phyloP scores from a whole-genome alignment of 2,888 invertebrate genomes.

The Amphipoea oculea region DNA sequence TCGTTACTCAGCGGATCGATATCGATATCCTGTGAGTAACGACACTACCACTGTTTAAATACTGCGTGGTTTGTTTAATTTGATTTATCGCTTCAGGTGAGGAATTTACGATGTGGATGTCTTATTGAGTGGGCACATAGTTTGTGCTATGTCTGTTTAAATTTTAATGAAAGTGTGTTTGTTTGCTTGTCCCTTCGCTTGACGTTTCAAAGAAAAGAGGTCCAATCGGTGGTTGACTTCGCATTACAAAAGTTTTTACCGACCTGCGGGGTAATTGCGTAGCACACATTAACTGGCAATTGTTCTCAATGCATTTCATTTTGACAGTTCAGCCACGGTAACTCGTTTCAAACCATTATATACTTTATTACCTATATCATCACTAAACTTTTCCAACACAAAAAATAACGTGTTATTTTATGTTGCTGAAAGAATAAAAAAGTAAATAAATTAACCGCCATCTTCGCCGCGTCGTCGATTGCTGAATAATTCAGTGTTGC shows the following conservation, averaged over 20 bases:
- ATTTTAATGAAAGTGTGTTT: neutral
- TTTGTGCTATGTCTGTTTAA: neutral
- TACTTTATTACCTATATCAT: neutral
- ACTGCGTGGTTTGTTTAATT: conserved; percentile 19
- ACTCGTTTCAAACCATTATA: neutral
- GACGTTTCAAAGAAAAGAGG: neutral
- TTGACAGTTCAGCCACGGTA: neutral
- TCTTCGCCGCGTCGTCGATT: conserved; percentile 33
- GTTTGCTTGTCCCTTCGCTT: neutral
- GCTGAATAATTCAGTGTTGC: conserved; percentile 57
- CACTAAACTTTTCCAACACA: neutral
- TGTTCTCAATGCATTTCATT: neutral
- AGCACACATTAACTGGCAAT: no score
- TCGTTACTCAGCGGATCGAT: conserved; percentile 31
- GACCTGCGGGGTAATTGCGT: neutral
- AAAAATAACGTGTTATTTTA: conserved; percentile 29
- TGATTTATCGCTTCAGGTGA: conserved; percentile 28
- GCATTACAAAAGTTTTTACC: neutral
- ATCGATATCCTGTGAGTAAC: conserved; percentile 40
- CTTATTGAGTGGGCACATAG: neutral
- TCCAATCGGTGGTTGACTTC: neutral
- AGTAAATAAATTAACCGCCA: conserved; percentile 34
- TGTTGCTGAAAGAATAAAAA: conserved; percentile 23
- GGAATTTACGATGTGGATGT: conserved; percentile 1
- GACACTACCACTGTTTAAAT: conserved; percentile 25